Conservation (phyloP, 1,140 invertebrate genomes). For the Myzus persicae region DNA sequence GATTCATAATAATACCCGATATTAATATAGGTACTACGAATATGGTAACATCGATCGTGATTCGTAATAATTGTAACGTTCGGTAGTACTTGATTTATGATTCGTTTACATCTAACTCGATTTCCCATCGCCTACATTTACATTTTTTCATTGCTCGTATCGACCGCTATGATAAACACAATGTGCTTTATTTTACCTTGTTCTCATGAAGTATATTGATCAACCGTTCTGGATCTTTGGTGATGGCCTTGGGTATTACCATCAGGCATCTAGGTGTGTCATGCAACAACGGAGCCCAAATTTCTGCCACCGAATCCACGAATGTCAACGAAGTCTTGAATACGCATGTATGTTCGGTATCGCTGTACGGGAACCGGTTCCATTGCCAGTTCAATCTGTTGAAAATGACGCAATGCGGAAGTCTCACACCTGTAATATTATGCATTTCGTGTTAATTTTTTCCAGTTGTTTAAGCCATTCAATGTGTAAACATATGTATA, state of each 20-base stretch:
- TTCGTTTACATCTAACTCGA: background rate
- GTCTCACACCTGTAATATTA: constrained; percentile 72
- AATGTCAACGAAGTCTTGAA: constrained; percentile 91
- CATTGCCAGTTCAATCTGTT: constrained; percentile 88
- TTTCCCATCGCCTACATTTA: background rate
- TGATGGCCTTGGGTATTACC: constrained; percentile 75
- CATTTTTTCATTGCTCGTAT: background rate
- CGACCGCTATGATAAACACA: background rate
- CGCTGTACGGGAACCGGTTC: constrained; percentile 74
- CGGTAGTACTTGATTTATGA: background rate
- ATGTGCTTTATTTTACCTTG: constrained; percentile 67
- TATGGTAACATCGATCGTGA: background rate
- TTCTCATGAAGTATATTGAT: constrained; percentile 74
- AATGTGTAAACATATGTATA: background rate
- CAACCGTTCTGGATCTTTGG: constrained; percentile 78
- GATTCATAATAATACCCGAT: background rate
- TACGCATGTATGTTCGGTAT: constrained; percentile 74
- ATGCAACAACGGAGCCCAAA: constrained; percentile 83
- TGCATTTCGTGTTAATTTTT: background rate
- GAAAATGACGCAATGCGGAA: constrained; percentile 80
- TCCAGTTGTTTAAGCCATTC: background rate
- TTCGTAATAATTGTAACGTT: background rate
- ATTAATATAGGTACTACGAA: no score
- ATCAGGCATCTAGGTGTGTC: constrained; percentile 69
- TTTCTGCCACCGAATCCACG: constrained; percentile 85